Evolutionary conservation across 1,140 invertebrate species (phyloP).

Genomic region (Saxidomus purpurata): DNA sequence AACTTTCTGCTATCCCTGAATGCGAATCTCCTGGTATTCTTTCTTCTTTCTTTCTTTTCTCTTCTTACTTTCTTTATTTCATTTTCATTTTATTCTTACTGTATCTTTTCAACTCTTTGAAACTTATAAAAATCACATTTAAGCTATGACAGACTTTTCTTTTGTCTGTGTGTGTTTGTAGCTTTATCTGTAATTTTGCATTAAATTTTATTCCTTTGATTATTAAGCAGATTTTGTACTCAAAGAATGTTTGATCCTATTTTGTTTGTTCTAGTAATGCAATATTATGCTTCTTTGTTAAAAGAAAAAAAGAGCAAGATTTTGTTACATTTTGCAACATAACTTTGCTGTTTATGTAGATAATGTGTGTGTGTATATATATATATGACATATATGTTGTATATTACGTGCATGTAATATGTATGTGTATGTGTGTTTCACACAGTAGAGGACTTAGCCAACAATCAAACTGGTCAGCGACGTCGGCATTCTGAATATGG

Average conservation of each 20-base stretch:
- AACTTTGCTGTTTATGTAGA: background rate
- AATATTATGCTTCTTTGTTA: background rate
- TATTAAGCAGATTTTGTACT: no score
- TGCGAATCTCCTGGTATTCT: background rate
- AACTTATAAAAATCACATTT: background rate
- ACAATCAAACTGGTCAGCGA: slow-evolving; percentile 6
- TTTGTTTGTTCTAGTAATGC: background rate
- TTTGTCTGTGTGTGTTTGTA: background rate
- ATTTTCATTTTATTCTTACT: background rate
- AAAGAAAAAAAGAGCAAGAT: background rate
- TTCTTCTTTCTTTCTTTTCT: slow-evolving; percentile 12
- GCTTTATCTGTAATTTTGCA: no score
- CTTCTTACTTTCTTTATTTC: background rate
- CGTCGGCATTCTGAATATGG: slow-evolving; percentile 35
- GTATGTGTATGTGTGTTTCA: background rate
- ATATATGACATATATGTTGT: background rate
- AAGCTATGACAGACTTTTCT: background rate
- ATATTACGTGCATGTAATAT: slow-evolving; percentile 18
- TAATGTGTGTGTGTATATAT: background rate
- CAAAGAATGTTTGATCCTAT: no score
- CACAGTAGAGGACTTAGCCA: slow-evolving; percentile 26
- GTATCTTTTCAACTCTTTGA: background rate
- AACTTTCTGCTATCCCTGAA: slow-evolving; percentile 35
- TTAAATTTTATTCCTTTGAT: no score
- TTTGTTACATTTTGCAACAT: background rate